Evolutionary conservation across 2,888 invertebrate genomes (phyloP).

Genomic region (Diabrotica balteata): DNA sequence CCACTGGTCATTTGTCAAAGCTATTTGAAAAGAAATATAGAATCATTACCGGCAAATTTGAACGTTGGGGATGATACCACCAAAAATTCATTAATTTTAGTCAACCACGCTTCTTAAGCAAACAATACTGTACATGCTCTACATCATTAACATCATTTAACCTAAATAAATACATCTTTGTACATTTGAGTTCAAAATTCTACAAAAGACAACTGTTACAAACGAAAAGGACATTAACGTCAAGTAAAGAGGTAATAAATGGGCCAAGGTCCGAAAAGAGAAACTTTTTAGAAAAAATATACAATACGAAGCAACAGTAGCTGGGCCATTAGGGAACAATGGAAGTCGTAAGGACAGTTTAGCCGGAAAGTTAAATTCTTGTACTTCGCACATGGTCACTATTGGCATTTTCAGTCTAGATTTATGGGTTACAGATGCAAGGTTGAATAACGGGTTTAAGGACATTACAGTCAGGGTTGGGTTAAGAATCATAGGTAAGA

Average conservation of each 20-base stretch:
- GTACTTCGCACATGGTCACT: slow-evolving; percentile 31
- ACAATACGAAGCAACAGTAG: slow-evolving; percentile 30
- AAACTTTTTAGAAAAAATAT: slow-evolving; percentile 17
- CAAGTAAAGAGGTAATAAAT: slow-evolving; percentile 31
- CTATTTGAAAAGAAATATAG: background rate
- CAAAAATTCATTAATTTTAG: slow-evolving; percentile 40
- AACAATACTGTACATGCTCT: slow-evolving; percentile 35
- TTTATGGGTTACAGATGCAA: slow-evolving; percentile 32
- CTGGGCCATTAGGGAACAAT: slow-evolving; percentile 27
- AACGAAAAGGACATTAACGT: slow-evolving; percentile 27
- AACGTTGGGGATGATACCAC: background rate
- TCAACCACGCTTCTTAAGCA: slow-evolving; percentile 37
- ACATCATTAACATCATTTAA: slow-evolving; percentile 43
- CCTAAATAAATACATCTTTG: slow-evolving; percentile 30
- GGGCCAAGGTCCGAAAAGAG: slow-evolving; percentile 6
- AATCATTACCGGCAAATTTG: background rate
- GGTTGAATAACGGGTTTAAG: slow-evolving; percentile 4
- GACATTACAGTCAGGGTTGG: too few species aligned
- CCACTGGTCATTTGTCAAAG: too few species aligned
- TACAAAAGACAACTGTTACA: slow-evolving; percentile 21
- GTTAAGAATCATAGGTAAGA: too few species aligned
- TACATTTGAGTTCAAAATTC: slow-evolving; percentile 21
- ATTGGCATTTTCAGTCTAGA: slow-evolving; percentile 26
- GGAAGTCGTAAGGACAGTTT: slow-evolving; percentile 26
- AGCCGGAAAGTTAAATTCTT: slow-evolving; percentile 18